Evolutionary conservation across 2,113 vertebrate genomes (phyloP).

Genomic region (Syngnathus typhle): DNA sequence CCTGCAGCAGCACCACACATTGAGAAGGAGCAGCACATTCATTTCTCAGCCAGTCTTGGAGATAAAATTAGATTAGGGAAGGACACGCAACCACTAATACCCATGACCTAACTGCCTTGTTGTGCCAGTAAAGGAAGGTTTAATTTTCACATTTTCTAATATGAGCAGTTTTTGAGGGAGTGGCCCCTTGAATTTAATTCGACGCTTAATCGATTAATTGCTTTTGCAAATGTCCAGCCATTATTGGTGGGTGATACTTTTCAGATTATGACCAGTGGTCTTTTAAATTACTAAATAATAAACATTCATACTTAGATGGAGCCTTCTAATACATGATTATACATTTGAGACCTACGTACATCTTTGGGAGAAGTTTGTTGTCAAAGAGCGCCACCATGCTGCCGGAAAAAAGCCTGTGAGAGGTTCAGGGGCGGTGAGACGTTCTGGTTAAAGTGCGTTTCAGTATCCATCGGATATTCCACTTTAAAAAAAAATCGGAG

Average conservation of each 20-base stretch:
- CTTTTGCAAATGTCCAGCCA: too few species aligned
- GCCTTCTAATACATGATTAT: not conserved
- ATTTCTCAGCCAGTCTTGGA: constrained; percentile 6
- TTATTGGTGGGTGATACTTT: too few species aligned
- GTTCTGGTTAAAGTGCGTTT: not conserved
- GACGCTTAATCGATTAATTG: too few species aligned
- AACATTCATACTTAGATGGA: not conserved
- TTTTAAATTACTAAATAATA: not conserved
- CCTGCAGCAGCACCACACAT: not conserved
- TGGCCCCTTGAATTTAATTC: too few species aligned
- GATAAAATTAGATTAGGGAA: constrained; percentile 28
- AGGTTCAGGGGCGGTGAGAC: not conserved
- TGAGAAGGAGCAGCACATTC: constrained; percentile 1
- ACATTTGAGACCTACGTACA: constrained; percentile 4
- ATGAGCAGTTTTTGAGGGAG: not conserved
- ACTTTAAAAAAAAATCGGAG: not conserved
- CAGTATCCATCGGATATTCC: not conserved
- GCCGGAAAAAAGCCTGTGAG: not conserved
- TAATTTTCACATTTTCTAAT: not conserved
- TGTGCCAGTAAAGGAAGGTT: not conserved
- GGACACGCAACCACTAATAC: constrained; percentile 20
- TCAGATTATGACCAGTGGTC: too few species aligned
- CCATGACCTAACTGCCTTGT: constrained; percentile 34
- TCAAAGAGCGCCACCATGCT: not conserved
- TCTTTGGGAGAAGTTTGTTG: not conserved